Base-by-base conservation (phyloP, 2,797 vertebrate species). In the Dendrocincla fuliginosa region DNA sequence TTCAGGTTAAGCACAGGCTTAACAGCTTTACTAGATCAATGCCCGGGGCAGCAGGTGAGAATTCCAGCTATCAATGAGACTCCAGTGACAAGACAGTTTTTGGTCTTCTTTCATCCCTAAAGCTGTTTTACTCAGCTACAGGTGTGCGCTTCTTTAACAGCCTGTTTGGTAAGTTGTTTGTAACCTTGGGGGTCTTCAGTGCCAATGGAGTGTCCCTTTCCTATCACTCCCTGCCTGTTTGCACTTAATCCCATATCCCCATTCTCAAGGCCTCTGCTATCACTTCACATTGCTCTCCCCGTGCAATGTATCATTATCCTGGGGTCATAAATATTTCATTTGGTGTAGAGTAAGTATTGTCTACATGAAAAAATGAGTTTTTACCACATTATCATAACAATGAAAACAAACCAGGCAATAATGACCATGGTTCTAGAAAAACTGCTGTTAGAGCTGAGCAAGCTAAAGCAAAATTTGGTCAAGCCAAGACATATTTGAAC, bases 321-420 rank as follows among this genome's bases (percentile, higher is more conserved):
- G 3, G n/a, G 42, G 5, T 64, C 33, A 60, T 76, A 79, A 87
- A 85, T 63, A 80, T 18, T 89, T 65, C 11, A 33, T 61, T 79
- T 56, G 63, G 39, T 67, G 83, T 13, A 94, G 79, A 83, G 49
- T 80, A 87, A 91, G 35, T 56, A 33, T 67, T 85, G 46, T 80
- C 47, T 56, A 16, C 49, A 49, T 52, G 28, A 44, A 78, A 89
- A 84, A 50, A 1, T 11, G 65, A 1, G 2, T 0, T 1, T 87
- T 90, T 76, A 47, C 22, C 19, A 10, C 15, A 4, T 82, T 55
- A 61, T 87, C 64, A 24, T 46, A 41, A 65, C 27, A 73, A 76
- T 55, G 68, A 57, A 82, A 88, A 59, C 11, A 67, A 79, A 79
- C 10, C 17, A 35, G 19, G 39, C 39, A 83, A 44, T 44, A 52